Percentiles rank a stretch among this genome's conserved stretches.
Evolutionary conservation across 2,113 vertebrate genomes (phyloP).

Genomic region (Colistium nudipinnis): DNA sequence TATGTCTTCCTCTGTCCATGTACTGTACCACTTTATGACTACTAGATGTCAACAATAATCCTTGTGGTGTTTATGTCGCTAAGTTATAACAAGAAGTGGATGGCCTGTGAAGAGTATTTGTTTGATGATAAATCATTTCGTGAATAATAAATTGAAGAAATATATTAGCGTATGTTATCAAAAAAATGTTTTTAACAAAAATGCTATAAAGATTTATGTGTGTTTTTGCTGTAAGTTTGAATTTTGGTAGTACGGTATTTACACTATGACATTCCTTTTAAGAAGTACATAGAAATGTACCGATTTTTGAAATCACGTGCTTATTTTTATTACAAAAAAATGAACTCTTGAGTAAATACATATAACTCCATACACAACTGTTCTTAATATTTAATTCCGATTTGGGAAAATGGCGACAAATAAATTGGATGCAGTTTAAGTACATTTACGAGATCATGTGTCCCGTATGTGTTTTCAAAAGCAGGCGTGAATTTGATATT

Average conservation of each 20-base stretch:
- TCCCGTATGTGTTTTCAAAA: slow-evolving; percentile 25
- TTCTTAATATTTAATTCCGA: slow-evolving; percentile 17
- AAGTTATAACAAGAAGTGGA: slow-evolving; percentile 47
- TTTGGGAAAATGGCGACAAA: slow-evolving; percentile 33
- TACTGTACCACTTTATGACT: slow-evolving; percentile 48
- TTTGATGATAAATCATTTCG: slow-evolving; percentile 26
- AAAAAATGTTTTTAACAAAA: slow-evolving; percentile 41
- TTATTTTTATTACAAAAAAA: slow-evolving; percentile 48
- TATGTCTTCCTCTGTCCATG: slow-evolving; percentile 47
- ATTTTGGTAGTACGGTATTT: slow-evolving; percentile 8
- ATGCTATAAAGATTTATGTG: slow-evolving; percentile 16
- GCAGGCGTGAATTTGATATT: too few relatives aligned
- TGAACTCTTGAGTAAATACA: slow-evolving; percentile 21
- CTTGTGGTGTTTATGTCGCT: slow-evolving; percentile 22
- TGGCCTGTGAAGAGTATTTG: slow-evolving; percentile 49
- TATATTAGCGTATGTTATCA: slow-evolving; percentile 51
- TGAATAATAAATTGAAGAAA: slow-evolving; percentile 30
- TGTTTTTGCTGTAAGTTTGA: slow-evolving; percentile 43
- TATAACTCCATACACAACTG: slow-evolving; percentile 15
- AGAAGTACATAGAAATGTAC: slow-evolving; percentile 13
- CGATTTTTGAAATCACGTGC: slow-evolving; percentile 17
- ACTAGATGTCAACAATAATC: slow-evolving; percentile 1
- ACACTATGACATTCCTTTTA: slow-evolving; percentile 36
- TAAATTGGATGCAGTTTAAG: slow-evolving; percentile 48
- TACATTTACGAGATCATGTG: not conserved